phyloP scores from a whole-genome alignment of 1,140 invertebrate species.

The Eriocheir sinensis region DNA sequence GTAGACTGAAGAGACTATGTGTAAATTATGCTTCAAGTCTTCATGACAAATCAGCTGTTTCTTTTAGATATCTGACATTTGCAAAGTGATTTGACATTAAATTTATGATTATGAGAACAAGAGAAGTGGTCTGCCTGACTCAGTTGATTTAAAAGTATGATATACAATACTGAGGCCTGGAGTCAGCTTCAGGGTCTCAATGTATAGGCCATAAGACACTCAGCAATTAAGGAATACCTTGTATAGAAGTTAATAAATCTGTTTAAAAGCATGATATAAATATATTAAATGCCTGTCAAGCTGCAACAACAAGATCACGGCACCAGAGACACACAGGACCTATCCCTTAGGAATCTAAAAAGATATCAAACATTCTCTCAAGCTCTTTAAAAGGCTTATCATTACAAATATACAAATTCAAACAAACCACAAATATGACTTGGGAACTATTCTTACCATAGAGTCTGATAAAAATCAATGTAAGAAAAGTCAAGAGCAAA shows the following conservation, averaged over 20 bases:
- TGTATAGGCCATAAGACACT: conserved; percentile 69
- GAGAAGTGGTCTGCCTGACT: conserved; percentile 50
- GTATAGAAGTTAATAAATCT: conserved; percentile 64
- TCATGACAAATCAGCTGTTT: neutral
- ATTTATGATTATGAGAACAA: conserved; percentile 40
- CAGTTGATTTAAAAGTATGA: conserved; percentile 48
- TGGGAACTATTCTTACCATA: conserved; percentile 68
- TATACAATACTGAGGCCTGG: conserved; percentile 48
- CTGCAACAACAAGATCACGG: conserved; percentile 67
- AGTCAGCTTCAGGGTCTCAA: conserved; percentile 63
- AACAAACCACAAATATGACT: conserved; percentile 67
- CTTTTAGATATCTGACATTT: conserved; percentile 2
- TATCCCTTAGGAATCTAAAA: conserved; percentile 68
- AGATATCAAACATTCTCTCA: conserved; percentile 71
- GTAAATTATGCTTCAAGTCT: conserved; percentile 13
- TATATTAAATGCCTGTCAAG: conserved; percentile 72
- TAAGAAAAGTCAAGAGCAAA: conserved; percentile 60
- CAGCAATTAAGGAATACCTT: conserved; percentile 67
- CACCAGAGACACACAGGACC: conserved; percentile 65
- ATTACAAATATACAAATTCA: conserved; percentile 76
- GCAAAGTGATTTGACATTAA: conserved; percentile 40
- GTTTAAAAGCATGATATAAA: conserved; percentile 69
- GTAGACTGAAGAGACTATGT: neutral
- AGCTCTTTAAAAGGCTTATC: conserved; percentile 67
- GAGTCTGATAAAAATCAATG: conserved; percentile 64